phyloP scores from a whole-genome alignment of 2,797 vertebrate species.

The Pipistrellus kuhlii region DNA sequence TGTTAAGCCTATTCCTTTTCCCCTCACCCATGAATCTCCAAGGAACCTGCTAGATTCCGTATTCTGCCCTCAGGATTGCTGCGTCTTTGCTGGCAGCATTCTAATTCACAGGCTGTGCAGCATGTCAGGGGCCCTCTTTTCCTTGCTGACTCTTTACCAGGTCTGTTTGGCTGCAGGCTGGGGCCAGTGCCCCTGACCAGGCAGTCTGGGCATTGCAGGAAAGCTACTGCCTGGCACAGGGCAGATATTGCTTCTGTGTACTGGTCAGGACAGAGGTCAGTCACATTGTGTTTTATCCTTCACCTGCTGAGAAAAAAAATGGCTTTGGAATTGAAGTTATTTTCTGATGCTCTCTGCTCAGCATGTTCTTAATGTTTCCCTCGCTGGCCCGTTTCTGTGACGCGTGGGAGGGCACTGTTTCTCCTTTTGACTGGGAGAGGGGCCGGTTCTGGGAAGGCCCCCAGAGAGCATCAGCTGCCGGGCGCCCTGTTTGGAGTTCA shows the following conservation, averaged over 20 bases:
- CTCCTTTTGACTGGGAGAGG: not conserved
- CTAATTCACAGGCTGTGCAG: not conserved
- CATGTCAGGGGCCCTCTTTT: not conserved
- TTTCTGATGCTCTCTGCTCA: conserved; percentile 10
- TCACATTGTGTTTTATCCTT: conserved; percentile 32
- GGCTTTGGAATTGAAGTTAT: conserved; percentile 47
- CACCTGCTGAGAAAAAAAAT: conserved; percentile 64
- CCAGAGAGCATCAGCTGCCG: not conserved
- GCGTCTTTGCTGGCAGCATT: not conserved
- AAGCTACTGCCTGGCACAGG: not conserved
- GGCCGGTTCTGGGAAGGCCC: not conserved
- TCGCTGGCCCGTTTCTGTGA: conserved; percentile 36
- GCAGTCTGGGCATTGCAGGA: not conserved
- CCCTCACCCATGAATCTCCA: not conserved
- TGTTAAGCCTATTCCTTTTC: not conserved
- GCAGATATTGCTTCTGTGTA: not conserved
- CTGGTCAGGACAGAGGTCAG: conserved; percentile 23
- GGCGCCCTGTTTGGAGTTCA: not conserved
- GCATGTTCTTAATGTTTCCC: not conserved
- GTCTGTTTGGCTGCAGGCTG: not conserved
- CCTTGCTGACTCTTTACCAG: not conserved
- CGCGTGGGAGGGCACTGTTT: not conserved
- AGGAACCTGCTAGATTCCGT: conserved; percentile 17
- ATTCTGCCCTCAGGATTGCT: not conserved
- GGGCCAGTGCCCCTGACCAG: accelerated